Conservation (phyloP, 2,888 invertebrate genomes). For the Athalia cordata region DNA sequence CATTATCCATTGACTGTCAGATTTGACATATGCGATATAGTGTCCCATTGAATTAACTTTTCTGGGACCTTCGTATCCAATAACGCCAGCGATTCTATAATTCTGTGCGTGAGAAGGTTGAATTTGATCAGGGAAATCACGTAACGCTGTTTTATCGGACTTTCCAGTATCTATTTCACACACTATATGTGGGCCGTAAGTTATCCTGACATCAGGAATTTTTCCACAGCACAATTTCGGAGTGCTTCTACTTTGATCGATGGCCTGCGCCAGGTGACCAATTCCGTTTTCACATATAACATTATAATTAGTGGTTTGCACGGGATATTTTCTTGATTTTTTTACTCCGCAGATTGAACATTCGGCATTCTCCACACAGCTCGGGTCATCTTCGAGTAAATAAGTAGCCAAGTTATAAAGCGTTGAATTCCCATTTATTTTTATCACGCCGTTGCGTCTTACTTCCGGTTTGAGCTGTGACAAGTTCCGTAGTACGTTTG, state of each 20-base stretch:
- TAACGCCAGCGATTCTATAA: constrained; percentile 34
- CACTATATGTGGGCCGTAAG: constrained; percentile 31
- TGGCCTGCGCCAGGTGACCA: constrained; percentile 33
- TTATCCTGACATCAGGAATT: background rate
- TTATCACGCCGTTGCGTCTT: constrained; percentile 18
- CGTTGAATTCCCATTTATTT: constrained; percentile 18
- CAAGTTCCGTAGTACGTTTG: constrained; percentile 1
- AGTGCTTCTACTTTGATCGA: constrained; percentile 24
- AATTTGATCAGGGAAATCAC: constrained; percentile 19
- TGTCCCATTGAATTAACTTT: constrained; percentile 17
- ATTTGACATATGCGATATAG: constrained; percentile 32
- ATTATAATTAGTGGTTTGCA: constrained; percentile 23
- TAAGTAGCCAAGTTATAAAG: constrained; percentile 21
- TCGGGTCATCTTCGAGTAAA: constrained; percentile 34
- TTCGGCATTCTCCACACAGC: constrained; percentile 13
- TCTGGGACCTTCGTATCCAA: constrained; percentile 33
- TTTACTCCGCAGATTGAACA: constrained; percentile 15
- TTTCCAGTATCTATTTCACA: constrained; percentile 30
- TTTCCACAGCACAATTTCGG: constrained; percentile 25
- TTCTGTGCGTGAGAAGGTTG: constrained; percentile 12
- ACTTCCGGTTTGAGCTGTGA: constrained; percentile 14
- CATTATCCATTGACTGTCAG: constrained; percentile 14
- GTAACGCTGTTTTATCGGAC: background rate
- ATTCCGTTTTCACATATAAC: constrained; percentile 10
- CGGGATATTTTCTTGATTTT: constrained; percentile 25